Evolutionary conservation across 2,113 vertebrate species (phyloP).

Genomic region (Cichladusa arquata): DNA sequence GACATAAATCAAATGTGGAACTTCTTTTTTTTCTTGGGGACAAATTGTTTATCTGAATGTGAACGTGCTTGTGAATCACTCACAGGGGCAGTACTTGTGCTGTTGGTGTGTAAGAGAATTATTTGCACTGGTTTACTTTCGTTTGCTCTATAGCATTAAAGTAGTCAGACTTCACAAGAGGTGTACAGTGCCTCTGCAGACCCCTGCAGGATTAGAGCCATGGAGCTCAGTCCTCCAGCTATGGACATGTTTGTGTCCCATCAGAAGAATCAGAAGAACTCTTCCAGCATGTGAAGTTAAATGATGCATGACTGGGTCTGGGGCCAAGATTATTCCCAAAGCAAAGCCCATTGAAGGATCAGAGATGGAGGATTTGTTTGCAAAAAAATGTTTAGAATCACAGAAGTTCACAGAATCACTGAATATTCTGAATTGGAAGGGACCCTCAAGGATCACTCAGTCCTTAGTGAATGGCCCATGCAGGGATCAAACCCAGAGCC

Average conservation of each 20-base stretch:
- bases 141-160: neutral
- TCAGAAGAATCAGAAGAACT: neutral
- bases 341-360: neutral
- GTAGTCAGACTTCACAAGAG: neutral
- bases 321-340: neutral
- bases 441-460: neutral
- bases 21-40: neutral
- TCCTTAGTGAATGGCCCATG: neutral
- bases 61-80: neutral
- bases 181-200: neutral
- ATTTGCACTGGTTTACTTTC: neutral
- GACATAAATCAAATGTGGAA: constrained; percentile 25
- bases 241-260: neutral
- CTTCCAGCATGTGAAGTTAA: neutral
- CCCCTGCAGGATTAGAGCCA: neutral
- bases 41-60: constrained; percentile 17
- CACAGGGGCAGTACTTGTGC: neutral
- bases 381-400: neutral
- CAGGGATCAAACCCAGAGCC: neutral
- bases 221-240: neutral
- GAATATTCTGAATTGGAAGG: neutral
- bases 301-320: accelerated
- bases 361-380: neutral
- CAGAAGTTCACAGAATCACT: neutral
- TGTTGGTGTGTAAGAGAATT: neutral